Evolutionary conservation across 1,140 invertebrate species (phyloP).

Genomic region (Pomacea maculata): DNA sequence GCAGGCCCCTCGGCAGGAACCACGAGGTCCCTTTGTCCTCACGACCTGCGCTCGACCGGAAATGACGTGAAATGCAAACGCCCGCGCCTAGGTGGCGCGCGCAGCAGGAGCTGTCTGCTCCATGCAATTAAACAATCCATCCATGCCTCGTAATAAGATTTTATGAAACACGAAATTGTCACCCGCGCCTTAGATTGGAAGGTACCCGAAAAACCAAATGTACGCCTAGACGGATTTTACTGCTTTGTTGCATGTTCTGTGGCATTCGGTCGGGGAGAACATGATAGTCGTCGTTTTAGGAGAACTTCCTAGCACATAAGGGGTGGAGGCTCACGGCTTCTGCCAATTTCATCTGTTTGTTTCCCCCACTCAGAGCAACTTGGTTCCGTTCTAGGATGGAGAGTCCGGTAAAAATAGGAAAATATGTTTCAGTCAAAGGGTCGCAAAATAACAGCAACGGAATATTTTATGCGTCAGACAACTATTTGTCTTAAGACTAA

Average conservation of each 20-base stretch:
- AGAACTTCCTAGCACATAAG: not conserved
- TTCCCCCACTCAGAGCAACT: not conserved
- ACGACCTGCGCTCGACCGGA: slow-evolving; percentile 8
- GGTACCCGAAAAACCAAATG: not conserved
- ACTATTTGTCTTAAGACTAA: too few species aligned
- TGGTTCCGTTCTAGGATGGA: too few species aligned
- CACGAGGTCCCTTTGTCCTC: not conserved
- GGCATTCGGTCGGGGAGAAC: not conserved
- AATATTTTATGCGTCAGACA: too few species aligned
- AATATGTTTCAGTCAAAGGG: too few species aligned
- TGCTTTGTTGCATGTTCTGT: not conserved
- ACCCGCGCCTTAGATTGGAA: not conserved
- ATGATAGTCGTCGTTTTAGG: not conserved
- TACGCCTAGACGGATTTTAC: not conserved
- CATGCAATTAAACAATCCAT: slow-evolving; percentile 7
- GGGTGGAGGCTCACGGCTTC: not conserved
- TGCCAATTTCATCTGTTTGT: not conserved
- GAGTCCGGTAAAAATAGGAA: too few species aligned
- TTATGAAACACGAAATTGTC: slow-evolving; percentile 19
- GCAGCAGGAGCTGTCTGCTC: not conserved
- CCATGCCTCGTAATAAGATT: slow-evolving; percentile 4
- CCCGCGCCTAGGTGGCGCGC: slow-evolving; percentile 4
- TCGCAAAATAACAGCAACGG: too few species aligned
- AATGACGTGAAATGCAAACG: slow-evolving; percentile 10
- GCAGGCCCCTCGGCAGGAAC: not conserved